Percentiles rank a stretch among this genome's conserved stretches.
phyloP scores from a whole-genome alignment of 2,113 vertebrate species.

The Varanus salvator region DNA sequence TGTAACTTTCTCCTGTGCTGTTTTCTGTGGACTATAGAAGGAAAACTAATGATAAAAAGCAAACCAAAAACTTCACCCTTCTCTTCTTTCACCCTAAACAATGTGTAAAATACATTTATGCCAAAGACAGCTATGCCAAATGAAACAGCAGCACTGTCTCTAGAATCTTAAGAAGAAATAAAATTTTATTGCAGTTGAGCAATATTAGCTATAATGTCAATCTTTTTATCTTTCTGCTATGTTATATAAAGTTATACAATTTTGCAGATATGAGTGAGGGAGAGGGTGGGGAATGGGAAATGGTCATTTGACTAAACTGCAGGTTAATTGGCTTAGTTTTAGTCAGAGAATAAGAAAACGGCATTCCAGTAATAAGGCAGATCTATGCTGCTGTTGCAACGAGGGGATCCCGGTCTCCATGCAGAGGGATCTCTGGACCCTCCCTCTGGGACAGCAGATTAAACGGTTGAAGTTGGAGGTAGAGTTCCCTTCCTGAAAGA shows the following conservation, averaged over 20 bases:
- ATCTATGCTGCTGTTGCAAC: not conserved
- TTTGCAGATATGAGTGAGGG: not conserved
- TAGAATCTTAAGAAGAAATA: not conserved
- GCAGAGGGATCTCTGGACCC: not conserved
- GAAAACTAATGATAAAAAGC: not conserved
- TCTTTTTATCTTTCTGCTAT: not conserved
- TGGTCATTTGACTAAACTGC: constrained; percentile 6
- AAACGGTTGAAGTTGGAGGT: constrained; percentile 4
- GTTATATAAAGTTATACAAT: not conserved
- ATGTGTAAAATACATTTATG: not conserved
- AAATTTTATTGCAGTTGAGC: not conserved
- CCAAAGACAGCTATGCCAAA: not conserved
- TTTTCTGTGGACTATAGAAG: not conserved
- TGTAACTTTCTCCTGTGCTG: not conserved
- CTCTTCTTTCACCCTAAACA: not conserved
- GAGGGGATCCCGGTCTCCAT: not conserved
- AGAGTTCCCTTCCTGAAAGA: constrained; percentile 49
- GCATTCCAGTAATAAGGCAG: constrained; percentile 5
- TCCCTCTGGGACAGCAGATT: constrained; percentile 3
- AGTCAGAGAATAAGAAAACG: constrained; percentile 17
- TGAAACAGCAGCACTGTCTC: not conserved
- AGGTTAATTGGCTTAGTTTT: constrained; percentile 23
- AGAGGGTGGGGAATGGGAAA: not conserved
- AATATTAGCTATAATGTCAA: not conserved
- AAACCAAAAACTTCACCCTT: not conserved